Evolutionary conservation across 2,797 vertebrate genomes (phyloP).

Genomic region (Nasua narica): DNA sequence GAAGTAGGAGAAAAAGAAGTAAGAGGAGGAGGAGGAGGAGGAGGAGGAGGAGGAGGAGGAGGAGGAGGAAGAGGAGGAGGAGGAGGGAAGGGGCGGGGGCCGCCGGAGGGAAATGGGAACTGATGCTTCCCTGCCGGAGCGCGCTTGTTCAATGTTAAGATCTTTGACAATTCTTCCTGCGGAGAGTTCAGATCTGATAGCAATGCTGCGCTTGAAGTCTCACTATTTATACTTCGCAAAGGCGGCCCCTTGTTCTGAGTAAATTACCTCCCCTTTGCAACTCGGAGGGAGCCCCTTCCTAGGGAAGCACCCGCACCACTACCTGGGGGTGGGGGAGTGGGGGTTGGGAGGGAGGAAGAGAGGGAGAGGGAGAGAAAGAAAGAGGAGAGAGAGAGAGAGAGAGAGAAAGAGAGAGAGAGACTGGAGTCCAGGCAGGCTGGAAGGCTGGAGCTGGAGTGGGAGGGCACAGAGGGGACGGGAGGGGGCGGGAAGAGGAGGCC

Average conservation of each 20-base stretch:
- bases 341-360: not conserved
- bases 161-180: constrained; percentile 90
- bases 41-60: not conserved
- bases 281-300: constrained; percentile 88
- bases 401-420: not conserved
- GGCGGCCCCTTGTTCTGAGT: constrained; percentile 96
- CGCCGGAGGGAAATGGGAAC: constrained; percentile 84
- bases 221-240: constrained; percentile 99
- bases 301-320: constrained; percentile 81
- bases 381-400: not conserved
- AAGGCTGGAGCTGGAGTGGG: constrained; percentile 15
- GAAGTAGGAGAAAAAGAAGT: not conserved
- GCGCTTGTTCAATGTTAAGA: constrained; percentile 82
- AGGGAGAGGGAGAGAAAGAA: too few species aligned
- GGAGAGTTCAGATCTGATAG: constrained; percentile 92
- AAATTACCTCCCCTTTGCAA: constrained; percentile 96
- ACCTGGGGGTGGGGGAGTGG: constrained; percentile 38
- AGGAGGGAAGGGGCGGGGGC: constrained; percentile 56
- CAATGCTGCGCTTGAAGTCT: constrained; percentile 93
- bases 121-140: constrained; percentile 85
- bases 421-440: not conserved
- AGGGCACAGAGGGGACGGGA: not conserved
- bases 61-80: constrained; percentile 8
- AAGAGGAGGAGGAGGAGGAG: not conserved
- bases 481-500: constrained; percentile 44